Percentiles rank a stretch among this genome's conserved stretches.
These are phyloP conservation scores for Vannuccia rotundouncinata DNA, from an alignment of 2,888 invertebrate genomes.

Conservation along the genomic window DNA sequence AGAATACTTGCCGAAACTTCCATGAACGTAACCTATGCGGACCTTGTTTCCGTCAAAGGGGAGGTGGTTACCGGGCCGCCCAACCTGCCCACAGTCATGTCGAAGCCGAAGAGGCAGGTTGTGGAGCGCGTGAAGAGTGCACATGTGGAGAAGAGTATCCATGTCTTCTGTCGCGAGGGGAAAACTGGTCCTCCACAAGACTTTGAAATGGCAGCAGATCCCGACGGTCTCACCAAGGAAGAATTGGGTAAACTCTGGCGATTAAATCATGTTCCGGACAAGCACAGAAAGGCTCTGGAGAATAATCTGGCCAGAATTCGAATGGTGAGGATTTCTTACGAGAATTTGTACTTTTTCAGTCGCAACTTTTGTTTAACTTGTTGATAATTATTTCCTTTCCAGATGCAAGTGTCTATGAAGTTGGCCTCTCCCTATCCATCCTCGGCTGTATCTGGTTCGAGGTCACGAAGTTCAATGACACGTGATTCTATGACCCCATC, in stretches of 20 bases:
- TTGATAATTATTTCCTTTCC: not conserved
- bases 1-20: constrained; percentile 39
- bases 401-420: not conserved
- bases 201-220: not conserved
- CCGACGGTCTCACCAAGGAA: not conserved
- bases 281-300: constrained; percentile 10
- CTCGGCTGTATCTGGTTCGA: not conserved
- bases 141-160: constrained; percentile 34
- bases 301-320: not conserved
- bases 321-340: not conserved
- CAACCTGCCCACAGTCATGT: constrained; percentile 32
- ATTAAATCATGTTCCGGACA: not conserved
- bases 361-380: not conserved
- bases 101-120: constrained; percentile 3
- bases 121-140: constrained; percentile 13
- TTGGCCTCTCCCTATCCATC: not conserved
- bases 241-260: constrained; percentile 14
- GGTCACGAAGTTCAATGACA: constrained; percentile 1
- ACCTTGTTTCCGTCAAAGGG: constrained; percentile 48
- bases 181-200: constrained; percentile 41
- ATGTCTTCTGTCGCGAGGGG: constrained; percentile 42
- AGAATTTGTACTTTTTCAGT: not conserved
- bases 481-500: not conserved
- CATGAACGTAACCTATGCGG: constrained; percentile 47
- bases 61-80: constrained; percentile 44